Conservation (phyloP, 2,888 invertebrate species). For the Melikaiella ostensackeni region DNA sequence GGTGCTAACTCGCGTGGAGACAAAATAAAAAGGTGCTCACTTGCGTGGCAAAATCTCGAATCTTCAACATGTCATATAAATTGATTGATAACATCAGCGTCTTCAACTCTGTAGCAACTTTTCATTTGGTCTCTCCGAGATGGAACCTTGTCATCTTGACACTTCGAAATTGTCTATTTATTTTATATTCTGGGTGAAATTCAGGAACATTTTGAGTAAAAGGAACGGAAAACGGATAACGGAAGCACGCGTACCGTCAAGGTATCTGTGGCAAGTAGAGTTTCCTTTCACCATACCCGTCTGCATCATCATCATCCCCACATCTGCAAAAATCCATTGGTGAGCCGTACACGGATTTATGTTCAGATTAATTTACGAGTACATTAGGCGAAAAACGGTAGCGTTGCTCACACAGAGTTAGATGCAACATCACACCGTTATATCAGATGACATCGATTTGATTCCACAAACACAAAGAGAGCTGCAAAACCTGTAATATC, state of each 20-base stretch:
- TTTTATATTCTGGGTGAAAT: background rate
- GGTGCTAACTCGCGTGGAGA: too few species aligned
- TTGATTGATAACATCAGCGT: too few species aligned
- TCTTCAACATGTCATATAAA: too few species aligned
- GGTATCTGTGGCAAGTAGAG: conserved; percentile 84
- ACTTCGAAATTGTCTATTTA: conserved; percentile 33
- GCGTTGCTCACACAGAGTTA: conserved; percentile 34
- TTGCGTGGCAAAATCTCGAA: too few species aligned
- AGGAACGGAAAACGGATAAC: conserved; percentile 60
- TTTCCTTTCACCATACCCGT: conserved; percentile 96
- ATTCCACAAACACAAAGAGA: conserved; percentile 17
- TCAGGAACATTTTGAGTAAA: conserved; percentile 38
- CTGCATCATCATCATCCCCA: conserved; percentile 98
- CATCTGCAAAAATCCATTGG: conserved; percentile 88
- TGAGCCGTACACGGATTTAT: conserved; percentile 58
- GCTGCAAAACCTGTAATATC: conserved; percentile 35
- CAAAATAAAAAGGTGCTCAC: too few species aligned
- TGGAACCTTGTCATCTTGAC: too few species aligned
- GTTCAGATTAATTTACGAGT: conserved; percentile 13
- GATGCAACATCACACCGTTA: conserved; percentile 35
- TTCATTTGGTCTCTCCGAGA: too few species aligned
- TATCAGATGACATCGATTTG: conserved; percentile 20
- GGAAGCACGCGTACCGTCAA: conserved; percentile 87
- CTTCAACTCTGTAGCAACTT: too few species aligned
- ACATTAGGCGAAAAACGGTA: conserved; percentile 17